These are phyloP conservation scores for Caenorhabditis japonica DNA, from an alignment of 2,888 invertebrate genomes.

Conservation along the genomic window DNA sequence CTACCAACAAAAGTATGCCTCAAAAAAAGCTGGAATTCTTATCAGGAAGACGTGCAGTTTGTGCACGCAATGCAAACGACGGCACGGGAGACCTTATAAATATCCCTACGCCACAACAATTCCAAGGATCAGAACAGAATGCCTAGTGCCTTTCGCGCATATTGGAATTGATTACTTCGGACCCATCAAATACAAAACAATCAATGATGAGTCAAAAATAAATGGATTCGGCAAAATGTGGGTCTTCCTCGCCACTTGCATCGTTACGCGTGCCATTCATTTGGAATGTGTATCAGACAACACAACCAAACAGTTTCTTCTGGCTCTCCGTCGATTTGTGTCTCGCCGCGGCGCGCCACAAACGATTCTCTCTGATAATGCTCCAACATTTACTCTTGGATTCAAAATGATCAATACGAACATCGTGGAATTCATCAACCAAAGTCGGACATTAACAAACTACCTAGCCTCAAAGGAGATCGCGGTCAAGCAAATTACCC, in stretches of 20 bases:
- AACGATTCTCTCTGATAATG: slow-evolving; percentile 15
- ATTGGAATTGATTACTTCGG: no score
- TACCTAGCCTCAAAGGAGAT: slow-evolving; percentile 5
- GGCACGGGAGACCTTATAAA: background rate
- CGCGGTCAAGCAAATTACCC: slow-evolving; percentile 13
- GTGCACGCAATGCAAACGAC: background rate
- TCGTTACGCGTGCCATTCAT: slow-evolving; percentile 6
- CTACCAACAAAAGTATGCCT: no score
- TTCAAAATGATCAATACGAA: slow-evolving; percentile 1
- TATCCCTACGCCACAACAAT: slow-evolving; percentile 54
- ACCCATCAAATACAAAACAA: background rate
- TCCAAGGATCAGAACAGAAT: slow-evolving; percentile 67
- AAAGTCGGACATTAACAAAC: slow-evolving; percentile 2
- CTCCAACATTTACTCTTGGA: slow-evolving; percentile 8
- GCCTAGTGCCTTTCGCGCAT: slow-evolving; percentile 4
- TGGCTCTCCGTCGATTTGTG: slow-evolving; percentile 1
- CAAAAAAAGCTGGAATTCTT: no score
- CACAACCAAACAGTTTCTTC: background rate
- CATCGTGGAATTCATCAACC: background rate
- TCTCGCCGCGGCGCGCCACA: slow-evolving; percentile 2
- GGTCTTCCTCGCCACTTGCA: slow-evolving; percentile 13
- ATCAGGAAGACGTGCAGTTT: no score
- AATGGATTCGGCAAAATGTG: slow-evolving; percentile 26
- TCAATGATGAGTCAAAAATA: background rate
- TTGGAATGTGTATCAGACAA: slow-evolving; percentile 11